Conservation (phyloP, 2,797 vertebrate species). For the Anableps anableps region DNA sequence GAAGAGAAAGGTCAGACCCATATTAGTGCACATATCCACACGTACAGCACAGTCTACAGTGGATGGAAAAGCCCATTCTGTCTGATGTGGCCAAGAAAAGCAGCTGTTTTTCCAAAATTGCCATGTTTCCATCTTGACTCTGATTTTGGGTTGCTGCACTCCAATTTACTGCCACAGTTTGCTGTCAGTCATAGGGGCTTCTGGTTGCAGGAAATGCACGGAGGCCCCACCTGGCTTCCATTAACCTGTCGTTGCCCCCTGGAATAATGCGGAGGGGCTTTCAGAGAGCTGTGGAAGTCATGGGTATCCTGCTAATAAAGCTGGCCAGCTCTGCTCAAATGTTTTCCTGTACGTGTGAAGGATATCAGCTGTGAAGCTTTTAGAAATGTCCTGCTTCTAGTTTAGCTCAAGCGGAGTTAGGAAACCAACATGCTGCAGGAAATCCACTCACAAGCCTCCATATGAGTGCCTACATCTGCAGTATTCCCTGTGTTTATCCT, state of each 20-base stretch:
- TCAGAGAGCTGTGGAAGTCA: slow-evolving; percentile 59
- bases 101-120: slow-evolving; percentile 66
- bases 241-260: slow-evolving; percentile 75
- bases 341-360: slow-evolving; percentile 53
- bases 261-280: slow-evolving; percentile 66
- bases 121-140: slow-evolving; percentile 62
- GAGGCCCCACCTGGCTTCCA: slow-evolving; percentile 68
- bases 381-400: slow-evolving; percentile 38
- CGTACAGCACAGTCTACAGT: slow-evolving; percentile 61
- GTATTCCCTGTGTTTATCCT: slow-evolving; percentile 68
- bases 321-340: slow-evolving; percentile 31
- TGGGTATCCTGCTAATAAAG: slow-evolving; percentile 64
- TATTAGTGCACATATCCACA: slow-evolving; percentile 51
- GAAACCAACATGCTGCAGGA: slow-evolving; percentile 42
- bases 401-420: slow-evolving; percentile 38
- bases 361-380: slow-evolving; percentile 46
- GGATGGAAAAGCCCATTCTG: slow-evolving; percentile 56
- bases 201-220: slow-evolving; percentile 50
- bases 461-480: slow-evolving; percentile 59
- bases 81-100: slow-evolving; percentile 66
- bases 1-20: slow-evolving; percentile 63
- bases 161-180: slow-evolving; percentile 57
- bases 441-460: slow-evolving; percentile 55
- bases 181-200: slow-evolving; percentile 65
- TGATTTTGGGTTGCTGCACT: slow-evolving; percentile 48